Evolutionary conservation across 2,797 vertebrate genomes (phyloP).

Genomic region (Parambassis ranga): DNA sequence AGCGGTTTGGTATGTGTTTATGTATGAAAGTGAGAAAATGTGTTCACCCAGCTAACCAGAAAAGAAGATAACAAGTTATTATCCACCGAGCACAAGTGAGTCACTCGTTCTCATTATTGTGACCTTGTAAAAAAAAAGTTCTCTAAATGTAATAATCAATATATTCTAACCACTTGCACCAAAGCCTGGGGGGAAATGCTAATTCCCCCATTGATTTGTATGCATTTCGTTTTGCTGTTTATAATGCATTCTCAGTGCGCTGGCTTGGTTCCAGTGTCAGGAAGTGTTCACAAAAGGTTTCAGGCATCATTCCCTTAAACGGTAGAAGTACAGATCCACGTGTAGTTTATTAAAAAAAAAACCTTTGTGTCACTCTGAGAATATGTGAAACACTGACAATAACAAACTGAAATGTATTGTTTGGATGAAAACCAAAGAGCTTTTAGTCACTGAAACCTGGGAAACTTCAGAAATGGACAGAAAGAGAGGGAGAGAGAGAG

Average conservation of each 20-base stretch:
- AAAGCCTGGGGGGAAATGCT: conserved; percentile 1
- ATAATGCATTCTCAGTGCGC: conserved; percentile 2
- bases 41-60: conserved; percentile 13
- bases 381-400: conserved; percentile 29
- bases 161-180: conserved; percentile 9
- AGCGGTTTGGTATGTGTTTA: conserved; percentile 13
- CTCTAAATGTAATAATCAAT: conserved; percentile 22
- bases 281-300: conserved; percentile 8
- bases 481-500: neutral
- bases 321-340: conserved; percentile 8
- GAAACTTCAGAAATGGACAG: conserved; percentile 56
- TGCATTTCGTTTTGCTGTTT: conserved; percentile 1
- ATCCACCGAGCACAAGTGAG: conserved; percentile 1
- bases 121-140: conserved; percentile 28
- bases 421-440: conserved; percentile 49
- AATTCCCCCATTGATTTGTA: conserved; percentile 17
- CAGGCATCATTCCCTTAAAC: conserved; percentile 17
- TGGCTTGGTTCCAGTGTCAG: neutral
- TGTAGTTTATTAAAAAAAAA: conserved; percentile 19
- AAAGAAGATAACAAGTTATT: conserved; percentile 3
- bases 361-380: conserved; percentile 20
- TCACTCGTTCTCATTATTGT: conserved; percentile 18
- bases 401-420: conserved; percentile 52
- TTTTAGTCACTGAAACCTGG: conserved; percentile 59
- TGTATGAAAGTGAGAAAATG: conserved; percentile 1